phyloP scores from a whole-genome alignment of 92 coral and sea anemone species.

The Bergia puertoricense region DNA sequence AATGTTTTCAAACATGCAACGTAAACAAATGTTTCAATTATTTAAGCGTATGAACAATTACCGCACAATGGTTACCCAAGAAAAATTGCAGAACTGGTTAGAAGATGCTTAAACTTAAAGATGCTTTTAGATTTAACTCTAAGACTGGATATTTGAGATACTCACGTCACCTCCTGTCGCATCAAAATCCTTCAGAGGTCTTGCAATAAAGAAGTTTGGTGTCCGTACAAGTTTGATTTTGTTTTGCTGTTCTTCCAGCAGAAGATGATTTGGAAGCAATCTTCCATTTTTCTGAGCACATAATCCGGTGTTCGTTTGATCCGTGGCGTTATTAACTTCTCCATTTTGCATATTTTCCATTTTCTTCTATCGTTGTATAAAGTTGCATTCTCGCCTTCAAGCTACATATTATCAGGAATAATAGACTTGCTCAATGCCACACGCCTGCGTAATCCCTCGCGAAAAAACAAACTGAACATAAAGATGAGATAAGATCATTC shows the following conservation, averaged over 20 bases:
- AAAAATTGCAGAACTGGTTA: background rate
- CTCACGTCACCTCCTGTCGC: conserved; percentile 34
- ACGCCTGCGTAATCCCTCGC: background rate
- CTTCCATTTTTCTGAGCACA: background rate
- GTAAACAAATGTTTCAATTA: background rate
- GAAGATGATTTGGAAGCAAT: background rate
- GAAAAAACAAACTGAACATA: background rate
- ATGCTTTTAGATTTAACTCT: background rate
- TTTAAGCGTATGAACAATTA: background rate
- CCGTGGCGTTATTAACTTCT: background rate
- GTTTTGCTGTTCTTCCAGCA: conserved; percentile 16
- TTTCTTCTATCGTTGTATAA: background rate
- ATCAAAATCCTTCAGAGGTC: conserved; percentile 41
- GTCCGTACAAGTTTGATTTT: conserved; percentile 26
- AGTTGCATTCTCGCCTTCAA: conserved; percentile 6
- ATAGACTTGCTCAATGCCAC: background rate
- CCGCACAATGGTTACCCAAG: background rate
- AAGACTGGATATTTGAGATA: background rate
- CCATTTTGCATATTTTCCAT: conserved; percentile 28
- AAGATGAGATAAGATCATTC: background rate
- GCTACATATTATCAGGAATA: background rate
- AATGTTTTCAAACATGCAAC: conserved; percentile 1
- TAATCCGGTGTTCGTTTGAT: background rate
- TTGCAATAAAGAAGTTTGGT: conserved; percentile 34
- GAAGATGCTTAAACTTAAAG: background rate